Evolutionary conservation across 2,113 vertebrate genomes (phyloP), one percentile per base, ranked within the genome.

Genomic region (Macaca mulatta): DNA sequence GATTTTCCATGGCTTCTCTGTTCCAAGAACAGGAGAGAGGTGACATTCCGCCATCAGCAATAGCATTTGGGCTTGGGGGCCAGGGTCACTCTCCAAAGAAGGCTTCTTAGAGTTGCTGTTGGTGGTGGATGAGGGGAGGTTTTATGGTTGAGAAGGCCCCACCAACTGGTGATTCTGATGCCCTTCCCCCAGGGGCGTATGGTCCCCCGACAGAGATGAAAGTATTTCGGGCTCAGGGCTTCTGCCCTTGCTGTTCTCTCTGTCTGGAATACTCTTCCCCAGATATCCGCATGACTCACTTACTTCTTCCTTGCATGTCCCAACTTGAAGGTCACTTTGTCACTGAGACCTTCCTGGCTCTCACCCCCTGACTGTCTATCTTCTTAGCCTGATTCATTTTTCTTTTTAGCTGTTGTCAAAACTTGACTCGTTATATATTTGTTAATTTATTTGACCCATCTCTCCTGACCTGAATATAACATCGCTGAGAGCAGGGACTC

Each of bases 201-300:
- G n/a, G 6, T 77, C 2, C 43, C 48, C 23, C 1, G 7, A 50
- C 2, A 55, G 23, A 70, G 18, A 1, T 35, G 64, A 45, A 86
- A 86, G 59, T 30, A 43, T 20, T 50, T 14, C 0, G 1, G 67
- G 30, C 40, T 75, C 67, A 69, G 22, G 12, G n/a, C 4, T 50
- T 82, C 8, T 8, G 0, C 17, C 70, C 50, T 64, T 48, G 35
- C 43, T 25, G 0, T 14, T 48, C 57, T 32, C 59, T 8, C 74
- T 48, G 22, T 40, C 27, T 7, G 48, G 35, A 38, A 74, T 30
- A 3, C n/a, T 67, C 67, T 50, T 69, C 75, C 74, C 57, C 25
- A 18, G 50, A 22, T 5, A 10, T 3, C 48, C 17, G 3, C 20
- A 23, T 0, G 8, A 18, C 38, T 45, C n/a, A 1, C 25, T 16